Conservation (phyloP, 2,888 invertebrate genomes). For the Lochmaea crataegi region DNA sequence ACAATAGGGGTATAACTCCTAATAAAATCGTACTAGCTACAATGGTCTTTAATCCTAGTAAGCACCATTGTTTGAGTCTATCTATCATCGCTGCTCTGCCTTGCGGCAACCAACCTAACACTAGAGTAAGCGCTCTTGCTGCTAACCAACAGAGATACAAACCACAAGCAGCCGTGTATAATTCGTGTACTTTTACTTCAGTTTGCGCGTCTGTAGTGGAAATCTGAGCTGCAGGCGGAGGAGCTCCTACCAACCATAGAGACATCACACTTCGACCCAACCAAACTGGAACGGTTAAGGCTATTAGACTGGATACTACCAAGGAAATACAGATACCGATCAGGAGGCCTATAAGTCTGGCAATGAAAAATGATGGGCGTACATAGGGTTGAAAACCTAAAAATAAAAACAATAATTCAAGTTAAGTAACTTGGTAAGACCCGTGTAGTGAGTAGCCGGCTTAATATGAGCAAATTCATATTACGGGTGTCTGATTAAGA, state of each 20-base stretch:
- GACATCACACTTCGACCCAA: slow-evolving; percentile 91
- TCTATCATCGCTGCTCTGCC: slow-evolving; percentile 83
- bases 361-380: slow-evolving; percentile 84
- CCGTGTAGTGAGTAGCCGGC: no score
- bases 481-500: no score
- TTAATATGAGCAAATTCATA: no score
- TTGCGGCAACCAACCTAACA: slow-evolving; percentile 89
- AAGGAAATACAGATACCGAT: slow-evolving; percentile 85
- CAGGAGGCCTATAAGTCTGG: slow-evolving; percentile 76
- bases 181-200: slow-evolving; percentile 80
- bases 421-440: no score
- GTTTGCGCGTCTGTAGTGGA: slow-evolving; percentile 52
- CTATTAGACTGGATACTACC: slow-evolving; percentile 84
- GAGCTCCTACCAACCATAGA: slow-evolving; percentile 78
- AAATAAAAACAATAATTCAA: slow-evolving; percentile 42
- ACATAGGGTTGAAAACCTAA: slow-evolving; percentile 90
- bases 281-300: slow-evolving; percentile 90
- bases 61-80: slow-evolving; percentile 78
- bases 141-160: slow-evolving; percentile 95
- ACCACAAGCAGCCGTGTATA: slow-evolving; percentile 95
- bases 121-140: slow-evolving; percentile 84
- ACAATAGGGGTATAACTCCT: slow-evolving; percentile 90
- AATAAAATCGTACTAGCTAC: slow-evolving; percentile 83
- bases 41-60: slow-evolving; percentile 80
- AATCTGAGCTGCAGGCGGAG: slow-evolving; percentile 61